These are phyloP conservation scores for Zaprionus bogoriensis DNA, from an alignment of 2,888 invertebrate genomes.

Conservation along the genomic window DNA sequence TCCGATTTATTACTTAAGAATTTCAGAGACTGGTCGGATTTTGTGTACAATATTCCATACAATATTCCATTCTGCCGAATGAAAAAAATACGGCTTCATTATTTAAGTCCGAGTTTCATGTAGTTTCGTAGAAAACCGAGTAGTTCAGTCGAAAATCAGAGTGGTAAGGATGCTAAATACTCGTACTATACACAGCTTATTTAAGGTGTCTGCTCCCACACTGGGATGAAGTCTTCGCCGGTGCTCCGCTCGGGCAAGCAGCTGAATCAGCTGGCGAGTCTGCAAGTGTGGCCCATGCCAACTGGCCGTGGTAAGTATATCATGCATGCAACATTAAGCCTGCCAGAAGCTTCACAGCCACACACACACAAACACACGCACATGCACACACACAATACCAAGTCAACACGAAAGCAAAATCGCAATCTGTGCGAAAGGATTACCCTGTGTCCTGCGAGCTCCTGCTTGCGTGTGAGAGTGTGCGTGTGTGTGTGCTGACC, in stretches of 20 bases:
- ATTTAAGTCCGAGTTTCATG: too few species aligned
- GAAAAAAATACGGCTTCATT: too few species aligned
- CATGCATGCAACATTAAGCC: constrained; percentile 57
- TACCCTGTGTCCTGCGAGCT: constrained; percentile 14
- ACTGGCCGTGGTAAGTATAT: constrained; percentile 39
- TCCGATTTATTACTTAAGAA: too few species aligned
- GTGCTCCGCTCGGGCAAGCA: too few species aligned
- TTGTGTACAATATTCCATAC: too few species aligned
- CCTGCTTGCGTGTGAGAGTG: not conserved
- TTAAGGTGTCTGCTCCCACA: not conserved
- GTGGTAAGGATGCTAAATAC: not conserved
- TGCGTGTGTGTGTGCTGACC: constrained; percentile 47
- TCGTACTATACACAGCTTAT: too few species aligned
- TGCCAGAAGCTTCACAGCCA: constrained; percentile 12
- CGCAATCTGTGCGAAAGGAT: constrained; percentile 52
- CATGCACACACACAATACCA: constrained; percentile 10
- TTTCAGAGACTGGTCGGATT: too few species aligned
- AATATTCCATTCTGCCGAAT: too few species aligned
- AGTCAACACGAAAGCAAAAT: constrained; percentile 58
- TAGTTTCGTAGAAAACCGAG: not conserved
- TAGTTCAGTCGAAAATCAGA: not conserved
- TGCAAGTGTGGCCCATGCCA: constrained; percentile 35
- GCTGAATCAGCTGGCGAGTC: constrained; percentile 34
- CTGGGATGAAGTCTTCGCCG: constrained; percentile 9
- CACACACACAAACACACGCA: constrained; percentile 4